Evolutionary conservation across 2,113 vertebrate genomes (phyloP).

Genomic region (Climacteris rufus): DNA sequence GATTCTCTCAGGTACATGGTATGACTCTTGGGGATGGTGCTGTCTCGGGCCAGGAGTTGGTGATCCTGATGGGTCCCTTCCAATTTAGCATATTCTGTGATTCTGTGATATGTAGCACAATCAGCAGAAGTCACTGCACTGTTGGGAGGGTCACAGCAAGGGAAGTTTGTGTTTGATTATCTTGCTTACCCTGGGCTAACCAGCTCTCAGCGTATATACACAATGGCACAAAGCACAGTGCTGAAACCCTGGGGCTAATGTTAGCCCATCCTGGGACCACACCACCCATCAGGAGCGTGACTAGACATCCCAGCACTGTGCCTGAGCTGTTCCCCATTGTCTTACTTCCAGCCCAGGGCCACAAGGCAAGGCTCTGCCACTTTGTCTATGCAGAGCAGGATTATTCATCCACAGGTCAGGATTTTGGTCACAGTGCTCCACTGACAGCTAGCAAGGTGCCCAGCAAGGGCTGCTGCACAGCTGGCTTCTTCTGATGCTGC

Average conservation of each 20-base stretch:
- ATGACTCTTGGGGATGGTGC: neutral
- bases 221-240: fast-evolving
- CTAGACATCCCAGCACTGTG: no score
- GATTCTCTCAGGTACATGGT: neutral
- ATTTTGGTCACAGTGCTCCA: fast-evolving
- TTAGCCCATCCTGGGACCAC: neutral
- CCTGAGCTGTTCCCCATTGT: fast-evolving
- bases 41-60: neutral
- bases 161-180: fast-evolving
- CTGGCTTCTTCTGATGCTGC: neutral
- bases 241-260: fast-evolving
- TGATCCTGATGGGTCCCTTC: neutral
- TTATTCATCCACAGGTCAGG: fast-evolving
- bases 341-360: neutral
- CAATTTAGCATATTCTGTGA: neutral
- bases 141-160: neutral
- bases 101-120: neutral
- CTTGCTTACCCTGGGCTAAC: neutral
- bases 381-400: fast-evolving
- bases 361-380: fast-evolving
- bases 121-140: fast-evolving
- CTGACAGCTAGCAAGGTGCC: neutral
- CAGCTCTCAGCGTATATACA: neutral
- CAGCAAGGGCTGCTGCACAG: fast-evolving
- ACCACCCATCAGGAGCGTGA: fast-evolving